These are phyloP conservation scores for Anastrepha ludens DNA, from an alignment of 1,140 invertebrate genomes.

Conservation along the genomic window DNA sequence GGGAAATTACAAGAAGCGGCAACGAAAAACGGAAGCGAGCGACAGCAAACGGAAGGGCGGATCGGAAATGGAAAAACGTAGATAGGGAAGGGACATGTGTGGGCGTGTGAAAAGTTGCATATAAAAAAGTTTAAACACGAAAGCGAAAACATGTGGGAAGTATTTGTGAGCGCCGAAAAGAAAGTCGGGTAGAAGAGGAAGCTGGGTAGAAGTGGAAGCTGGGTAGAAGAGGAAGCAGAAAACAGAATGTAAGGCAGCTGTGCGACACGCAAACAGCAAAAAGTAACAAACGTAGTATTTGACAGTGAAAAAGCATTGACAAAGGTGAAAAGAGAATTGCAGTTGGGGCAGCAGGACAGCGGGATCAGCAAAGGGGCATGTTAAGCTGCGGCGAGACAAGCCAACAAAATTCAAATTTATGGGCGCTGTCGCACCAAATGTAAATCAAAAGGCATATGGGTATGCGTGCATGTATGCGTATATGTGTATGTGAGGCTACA, in stretches of 20 bases:
- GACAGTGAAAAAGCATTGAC: neutral
- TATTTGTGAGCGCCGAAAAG: neutral
- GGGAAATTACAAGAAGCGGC: neutral
- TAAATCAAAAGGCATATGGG: neutral
- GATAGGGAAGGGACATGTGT: neutral
- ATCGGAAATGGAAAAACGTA: neutral
- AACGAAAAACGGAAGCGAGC: neutral
- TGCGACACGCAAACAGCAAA: neutral
- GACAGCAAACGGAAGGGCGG: neutral
- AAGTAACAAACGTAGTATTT: neutral
- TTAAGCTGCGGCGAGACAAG: conserved; percentile 25
- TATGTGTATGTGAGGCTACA: neutral
- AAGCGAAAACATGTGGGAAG: neutral
- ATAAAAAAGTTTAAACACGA: neutral
- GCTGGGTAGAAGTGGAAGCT: neutral
- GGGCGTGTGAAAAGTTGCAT: conserved; percentile 7
- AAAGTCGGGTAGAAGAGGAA: neutral
- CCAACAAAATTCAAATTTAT: conserved; percentile 44
- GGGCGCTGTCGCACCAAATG: neutral
- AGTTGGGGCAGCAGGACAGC: neutral
- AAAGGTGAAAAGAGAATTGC: neutral
- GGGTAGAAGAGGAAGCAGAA: neutral
- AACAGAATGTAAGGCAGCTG: neutral
- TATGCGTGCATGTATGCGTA: neutral
- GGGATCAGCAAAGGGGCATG: neutral